Evolutionary conservation across 2,797 vertebrate genomes (phyloP).

Genomic region (Trematomus bernacchii): DNA sequence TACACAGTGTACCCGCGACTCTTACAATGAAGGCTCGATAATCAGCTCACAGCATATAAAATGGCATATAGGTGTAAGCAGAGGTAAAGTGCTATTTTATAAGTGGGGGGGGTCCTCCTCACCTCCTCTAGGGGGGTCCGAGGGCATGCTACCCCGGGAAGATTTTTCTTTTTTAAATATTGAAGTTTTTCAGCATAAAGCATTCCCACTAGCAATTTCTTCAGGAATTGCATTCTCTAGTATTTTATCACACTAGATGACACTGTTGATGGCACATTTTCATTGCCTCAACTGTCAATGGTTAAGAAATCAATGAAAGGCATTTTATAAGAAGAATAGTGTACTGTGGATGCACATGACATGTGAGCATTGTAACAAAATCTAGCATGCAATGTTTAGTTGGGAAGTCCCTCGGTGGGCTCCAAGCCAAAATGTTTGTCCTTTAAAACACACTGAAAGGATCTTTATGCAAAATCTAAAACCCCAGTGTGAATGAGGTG

Average conservation of each 20-base stretch:
- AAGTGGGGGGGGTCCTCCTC: too few species aligned
- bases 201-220: too few species aligned
- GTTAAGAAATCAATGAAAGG: conserved; percentile 7
- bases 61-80: too few species aligned
- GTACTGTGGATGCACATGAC: conserved; percentile 27
- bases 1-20: too few species aligned
- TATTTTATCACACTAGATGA: conserved; percentile 16
- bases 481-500: neutral
- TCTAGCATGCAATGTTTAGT: conserved; percentile 4
- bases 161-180: too few species aligned
- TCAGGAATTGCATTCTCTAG: too few species aligned
- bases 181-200: too few species aligned
- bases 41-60: too few species aligned
- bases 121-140: too few species aligned
- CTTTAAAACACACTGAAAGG: conserved; percentile 16
- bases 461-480: conserved; percentile 6
- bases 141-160: too few species aligned
- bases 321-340: conserved; percentile 20
- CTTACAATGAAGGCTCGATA: too few species aligned
- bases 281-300: conserved; percentile 4
- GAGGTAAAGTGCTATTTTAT: too few species aligned
- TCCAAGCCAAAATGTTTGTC: neutral
- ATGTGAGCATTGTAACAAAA: conserved; percentile 8
- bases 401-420: neutral
- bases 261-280: conserved; percentile 21